A percentile compares a stretch with the other conserved stretches of the same genome.
Evolutionary conservation across 35 echinoderm and acorn worm species (phyloP).

Genomic region (Apostichopus japonicus): DNA sequence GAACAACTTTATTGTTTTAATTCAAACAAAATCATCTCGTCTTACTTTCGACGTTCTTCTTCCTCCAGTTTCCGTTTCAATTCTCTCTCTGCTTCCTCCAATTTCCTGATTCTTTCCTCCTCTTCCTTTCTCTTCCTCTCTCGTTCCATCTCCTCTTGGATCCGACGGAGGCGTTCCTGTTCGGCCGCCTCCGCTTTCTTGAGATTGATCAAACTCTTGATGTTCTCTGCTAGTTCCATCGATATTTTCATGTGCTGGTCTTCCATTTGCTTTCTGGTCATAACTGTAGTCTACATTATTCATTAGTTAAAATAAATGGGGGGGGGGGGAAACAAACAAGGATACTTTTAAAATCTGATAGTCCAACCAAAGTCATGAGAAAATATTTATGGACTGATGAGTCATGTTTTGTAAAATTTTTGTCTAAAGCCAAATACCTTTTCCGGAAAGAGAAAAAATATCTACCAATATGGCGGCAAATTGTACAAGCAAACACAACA

Average conservation of each 20-base stretch:
- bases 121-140: slow-evolving; percentile 78
- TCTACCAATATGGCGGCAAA: too few species aligned
- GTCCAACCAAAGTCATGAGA: too few species aligned
- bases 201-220: slow-evolving; percentile 56
- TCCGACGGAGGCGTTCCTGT: slow-evolving; percentile 56
- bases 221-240: slow-evolving; percentile 62
- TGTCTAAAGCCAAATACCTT: too few species aligned
- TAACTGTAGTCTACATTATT: slow-evolving; percentile 59
- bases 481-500: too few species aligned
- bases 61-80: slow-evolving; percentile 69
- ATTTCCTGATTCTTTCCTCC: slow-evolving; percentile 72
- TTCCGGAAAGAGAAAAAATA: too few species aligned
- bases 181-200: slow-evolving; percentile 82
- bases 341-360: too few species aligned
- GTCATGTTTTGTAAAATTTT: too few species aligned
- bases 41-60: slow-evolving; percentile 75
- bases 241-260: slow-evolving; percentile 73
- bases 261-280: slow-evolving; percentile 90
- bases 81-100: slow-evolving; percentile 79
- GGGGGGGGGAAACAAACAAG: too few species aligned
- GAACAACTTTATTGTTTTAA: too few species aligned
- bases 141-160: slow-evolving; percentile 83
- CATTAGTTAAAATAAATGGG: too few species aligned
- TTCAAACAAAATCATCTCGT: background rate
- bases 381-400: too few species aligned